Conservation (phyloP, 2,888 invertebrate genomes). For the Cordilura impudica region DNA sequence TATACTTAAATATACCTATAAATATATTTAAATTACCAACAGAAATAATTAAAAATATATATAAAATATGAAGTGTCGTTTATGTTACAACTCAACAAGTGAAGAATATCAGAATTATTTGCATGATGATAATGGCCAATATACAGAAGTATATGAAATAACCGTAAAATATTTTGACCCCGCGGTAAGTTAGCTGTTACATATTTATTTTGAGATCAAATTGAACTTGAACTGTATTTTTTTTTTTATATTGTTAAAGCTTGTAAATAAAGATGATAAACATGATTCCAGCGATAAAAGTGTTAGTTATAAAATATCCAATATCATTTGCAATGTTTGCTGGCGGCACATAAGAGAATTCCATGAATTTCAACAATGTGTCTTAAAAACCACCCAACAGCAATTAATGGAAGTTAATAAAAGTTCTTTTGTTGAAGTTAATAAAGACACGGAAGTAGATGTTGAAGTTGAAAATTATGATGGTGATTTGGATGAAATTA, state of each 20-base stretch:
- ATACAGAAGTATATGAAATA: slow-evolving; percentile 40
- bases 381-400: neutral
- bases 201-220: neutral
- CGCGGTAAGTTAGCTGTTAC: slow-evolving; percentile 26
- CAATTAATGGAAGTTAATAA: neutral
- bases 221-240: neutral
- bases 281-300: neutral
- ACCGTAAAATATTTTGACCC: slow-evolving; percentile 55
- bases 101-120: neutral
- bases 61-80: neutral
- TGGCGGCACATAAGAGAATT: slow-evolving; percentile 32
- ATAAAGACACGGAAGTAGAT: slow-evolving; percentile 1
- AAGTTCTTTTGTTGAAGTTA: neutral
- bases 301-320: neutral
- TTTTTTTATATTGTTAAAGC: neutral
- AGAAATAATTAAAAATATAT: neutral
- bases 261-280: neutral
- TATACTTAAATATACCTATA: neutral
- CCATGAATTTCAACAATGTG: slow-evolving; percentile 28
- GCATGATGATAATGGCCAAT: slow-evolving; percentile 12
- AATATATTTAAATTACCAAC: neutral
- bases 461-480: neutral
- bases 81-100: neutral
- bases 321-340: slow-evolving; percentile 16
- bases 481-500: neutral